These are phyloP conservation scores for Lagenorhynchus albirostris DNA, from an alignment of 2,113 vertebrate species.

Conservation along the genomic window DNA sequence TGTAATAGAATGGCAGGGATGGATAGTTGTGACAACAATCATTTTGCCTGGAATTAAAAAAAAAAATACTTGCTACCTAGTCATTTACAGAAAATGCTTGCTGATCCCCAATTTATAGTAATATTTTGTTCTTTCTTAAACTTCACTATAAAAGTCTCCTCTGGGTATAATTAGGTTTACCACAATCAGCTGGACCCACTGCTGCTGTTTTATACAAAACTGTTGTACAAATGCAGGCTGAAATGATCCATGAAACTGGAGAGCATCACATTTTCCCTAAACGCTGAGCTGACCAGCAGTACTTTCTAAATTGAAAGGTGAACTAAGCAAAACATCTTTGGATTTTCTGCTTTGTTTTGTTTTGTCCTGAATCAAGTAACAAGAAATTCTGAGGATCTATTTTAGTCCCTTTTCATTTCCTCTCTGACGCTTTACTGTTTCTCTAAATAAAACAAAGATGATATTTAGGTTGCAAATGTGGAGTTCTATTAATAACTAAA, in stretches of 20 bases:
- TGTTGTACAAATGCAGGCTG: neutral
- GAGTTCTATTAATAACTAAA: neutral
- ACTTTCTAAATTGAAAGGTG: neutral
- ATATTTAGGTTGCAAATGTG: neutral
- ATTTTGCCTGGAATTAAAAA: neutral
- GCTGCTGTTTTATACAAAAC: neutral
- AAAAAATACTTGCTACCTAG: neutral
- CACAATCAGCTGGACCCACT: neutral
- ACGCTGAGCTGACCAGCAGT: neutral
- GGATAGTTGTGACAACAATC: no score
- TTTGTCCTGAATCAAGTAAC: neutral
- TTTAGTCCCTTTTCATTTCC: neutral
- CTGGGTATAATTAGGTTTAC: accelerated
- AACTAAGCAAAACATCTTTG: neutral
- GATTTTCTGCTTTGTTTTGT: neutral
- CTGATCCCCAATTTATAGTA: neutral
- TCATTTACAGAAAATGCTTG: neutral
- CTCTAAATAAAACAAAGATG: neutral
- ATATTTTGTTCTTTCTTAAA: neutral
- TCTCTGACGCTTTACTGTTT: neutral
- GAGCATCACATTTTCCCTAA: no score
- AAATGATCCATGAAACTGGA: neutral
- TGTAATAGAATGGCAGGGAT: neutral
- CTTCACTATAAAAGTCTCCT: neutral
- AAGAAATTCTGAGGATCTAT: neutral